Evolutionary conservation across 2,797 vertebrate genomes (phyloP).

Genomic region (Setipinna tenuifilis): DNA sequence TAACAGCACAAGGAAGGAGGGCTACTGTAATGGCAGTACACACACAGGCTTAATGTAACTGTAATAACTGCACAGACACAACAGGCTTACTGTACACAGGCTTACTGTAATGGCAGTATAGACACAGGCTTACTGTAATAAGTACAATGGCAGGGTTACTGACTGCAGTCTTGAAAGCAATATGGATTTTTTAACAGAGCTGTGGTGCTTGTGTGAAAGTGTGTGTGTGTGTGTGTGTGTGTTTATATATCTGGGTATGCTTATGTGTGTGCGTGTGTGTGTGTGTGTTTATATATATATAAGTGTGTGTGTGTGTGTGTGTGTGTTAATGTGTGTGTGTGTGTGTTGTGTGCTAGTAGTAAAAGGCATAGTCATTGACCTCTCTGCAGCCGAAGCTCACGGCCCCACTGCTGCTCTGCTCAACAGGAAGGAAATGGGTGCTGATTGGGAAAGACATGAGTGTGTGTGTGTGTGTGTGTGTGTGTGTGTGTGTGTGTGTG

Average conservation of each 20-base stretch:
- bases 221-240: neutral
- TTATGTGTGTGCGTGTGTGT: neutral
- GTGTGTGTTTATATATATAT: conserved; percentile 1
- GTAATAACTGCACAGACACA: too few species aligned
- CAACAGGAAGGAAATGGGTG: conserved; percentile 48
- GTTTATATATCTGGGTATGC: neutral
- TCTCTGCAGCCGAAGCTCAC: neutral
- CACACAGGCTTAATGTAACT: too few species aligned
- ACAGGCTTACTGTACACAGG: neutral
- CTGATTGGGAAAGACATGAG: conserved; percentile 34
- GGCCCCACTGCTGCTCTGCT: conserved; percentile 4
- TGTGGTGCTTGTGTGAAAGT: neutral
- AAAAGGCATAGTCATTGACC: neutral
- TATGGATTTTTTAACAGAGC: too few species aligned
- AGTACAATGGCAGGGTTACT: too few species aligned
- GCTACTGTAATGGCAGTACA: too few species aligned
- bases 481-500: neutral
- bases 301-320: conserved; percentile 7
- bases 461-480: too few species aligned
- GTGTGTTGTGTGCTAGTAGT: neutral
- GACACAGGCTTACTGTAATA: neutral
- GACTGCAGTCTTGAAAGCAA: too few species aligned
- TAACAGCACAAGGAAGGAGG: too few species aligned
- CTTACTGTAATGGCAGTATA: neutral
- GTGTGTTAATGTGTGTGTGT: neutral